Evolutionary conservation across 2,888 invertebrate species (phyloP).

Genomic region (Drosophila meridiana): DNA sequence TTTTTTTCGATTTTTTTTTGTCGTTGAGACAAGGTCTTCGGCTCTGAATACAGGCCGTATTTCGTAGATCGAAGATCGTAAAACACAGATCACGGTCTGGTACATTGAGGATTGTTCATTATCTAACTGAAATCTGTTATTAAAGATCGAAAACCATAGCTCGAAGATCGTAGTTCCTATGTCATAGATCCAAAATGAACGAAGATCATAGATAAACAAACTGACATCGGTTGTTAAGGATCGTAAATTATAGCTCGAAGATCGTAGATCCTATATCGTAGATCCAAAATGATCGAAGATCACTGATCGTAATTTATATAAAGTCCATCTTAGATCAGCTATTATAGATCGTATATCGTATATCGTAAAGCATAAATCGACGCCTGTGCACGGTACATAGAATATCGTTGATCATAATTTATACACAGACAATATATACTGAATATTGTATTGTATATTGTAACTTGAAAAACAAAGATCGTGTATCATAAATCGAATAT

Average conservation of each 20-base stretch:
- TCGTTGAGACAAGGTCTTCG: slow-evolving; percentile 60
- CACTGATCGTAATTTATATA: background rate
- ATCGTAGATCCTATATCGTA: background rate
- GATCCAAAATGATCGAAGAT: background rate
- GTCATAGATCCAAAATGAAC: background rate
- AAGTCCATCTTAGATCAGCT: background rate
- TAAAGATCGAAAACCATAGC: too few species aligned
- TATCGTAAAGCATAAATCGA: background rate
- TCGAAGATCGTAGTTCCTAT: too few species aligned
- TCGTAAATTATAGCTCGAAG: background rate
- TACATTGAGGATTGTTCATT: too few species aligned
- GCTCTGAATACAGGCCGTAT: slow-evolving; percentile 8
- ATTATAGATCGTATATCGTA: background rate
- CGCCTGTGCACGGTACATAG: too few species aligned
- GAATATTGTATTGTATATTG: too few species aligned
- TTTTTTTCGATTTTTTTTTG: slow-evolving; percentile 7
- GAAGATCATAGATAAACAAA: background rate
- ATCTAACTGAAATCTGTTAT: too few species aligned
- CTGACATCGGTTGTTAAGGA: too few species aligned
- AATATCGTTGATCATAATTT: background rate
- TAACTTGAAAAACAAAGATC: background rate
- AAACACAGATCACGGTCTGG: background rate
- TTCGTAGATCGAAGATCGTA: slow-evolving; percentile 25
- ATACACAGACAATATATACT: background rate
- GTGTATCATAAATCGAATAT: background rate